Conservation (phyloP, 2,888 invertebrate genomes). For the Eugnorisma glareosa region DNA sequence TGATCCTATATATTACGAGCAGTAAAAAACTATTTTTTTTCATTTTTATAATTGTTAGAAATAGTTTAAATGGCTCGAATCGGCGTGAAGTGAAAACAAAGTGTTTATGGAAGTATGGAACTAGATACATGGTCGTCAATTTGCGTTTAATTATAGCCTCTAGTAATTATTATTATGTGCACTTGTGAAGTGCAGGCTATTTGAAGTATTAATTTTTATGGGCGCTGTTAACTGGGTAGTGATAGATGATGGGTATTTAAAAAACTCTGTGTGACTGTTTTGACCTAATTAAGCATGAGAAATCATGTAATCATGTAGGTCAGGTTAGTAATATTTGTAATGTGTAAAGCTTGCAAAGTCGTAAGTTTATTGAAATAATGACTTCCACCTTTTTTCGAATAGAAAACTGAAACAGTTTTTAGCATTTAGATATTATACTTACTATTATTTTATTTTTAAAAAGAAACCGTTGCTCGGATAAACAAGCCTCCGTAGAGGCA, state of each 20-base stretch:
- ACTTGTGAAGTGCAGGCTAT: conserved; percentile 49
- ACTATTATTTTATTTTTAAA: no score
- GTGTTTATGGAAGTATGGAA: conserved; percentile 44
- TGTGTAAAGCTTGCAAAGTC: no score
- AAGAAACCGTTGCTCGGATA: conserved; percentile 24
- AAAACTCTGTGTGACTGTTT: conserved; percentile 34
- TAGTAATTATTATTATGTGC: conserved; percentile 54
- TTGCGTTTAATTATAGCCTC: conserved; percentile 59
- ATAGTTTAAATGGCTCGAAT: conserved; percentile 68
- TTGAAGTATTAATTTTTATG: conserved; percentile 55
- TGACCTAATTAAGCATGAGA: conserved; percentile 49
- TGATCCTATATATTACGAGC: conserved; percentile 77
- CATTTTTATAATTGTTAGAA: conserved; percentile 78
- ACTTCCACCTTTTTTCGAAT: no score
- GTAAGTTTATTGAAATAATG: no score
- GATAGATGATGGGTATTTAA: conserved; percentile 41
- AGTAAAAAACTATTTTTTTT: conserved; percentile 77
- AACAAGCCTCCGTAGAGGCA: not conserved
- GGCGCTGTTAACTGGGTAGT: conserved; percentile 35
- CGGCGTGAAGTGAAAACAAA: conserved; percentile 65
- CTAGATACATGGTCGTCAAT: conserved; percentile 48
- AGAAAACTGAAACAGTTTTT: no score
- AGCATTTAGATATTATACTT: no score
- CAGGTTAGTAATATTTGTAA: no score
- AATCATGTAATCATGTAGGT: no score